phyloP scores from a whole-genome alignment of 2,888 invertebrate species.

The Anticlea derivata region DNA sequence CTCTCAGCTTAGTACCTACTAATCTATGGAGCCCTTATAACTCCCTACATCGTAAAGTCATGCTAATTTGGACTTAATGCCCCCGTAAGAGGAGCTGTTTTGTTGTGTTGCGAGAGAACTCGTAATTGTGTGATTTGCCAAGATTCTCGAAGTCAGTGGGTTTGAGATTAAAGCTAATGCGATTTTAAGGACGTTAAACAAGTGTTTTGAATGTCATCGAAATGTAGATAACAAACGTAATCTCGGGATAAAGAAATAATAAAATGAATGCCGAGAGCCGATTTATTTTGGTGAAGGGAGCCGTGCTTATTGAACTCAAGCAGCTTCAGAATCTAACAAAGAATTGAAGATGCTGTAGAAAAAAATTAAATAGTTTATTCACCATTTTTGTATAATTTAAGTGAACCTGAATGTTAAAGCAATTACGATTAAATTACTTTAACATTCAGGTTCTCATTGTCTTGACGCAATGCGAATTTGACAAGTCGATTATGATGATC shows the following conservation, averaged over 20 bases:
- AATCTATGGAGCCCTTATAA: constrained; percentile 31
- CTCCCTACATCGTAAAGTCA: constrained; percentile 10
- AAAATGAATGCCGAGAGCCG: background rate
- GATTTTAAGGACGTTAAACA: constrained; percentile 30
- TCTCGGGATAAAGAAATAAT: constrained; percentile 3
- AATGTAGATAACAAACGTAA: constrained; percentile 12
- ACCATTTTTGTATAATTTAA: too few relatives aligned
- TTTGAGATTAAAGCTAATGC: constrained; percentile 27
- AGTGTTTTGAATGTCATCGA: constrained; percentile 24
- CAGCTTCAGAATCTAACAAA: too few relatives aligned
- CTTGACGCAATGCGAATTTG: too few relatives aligned
- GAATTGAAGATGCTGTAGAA: too few relatives aligned
- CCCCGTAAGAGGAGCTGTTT: constrained; percentile 28
- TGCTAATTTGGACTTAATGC: constrained; percentile 19
- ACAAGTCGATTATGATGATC: too few relatives aligned
- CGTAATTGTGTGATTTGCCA: constrained; percentile 47
- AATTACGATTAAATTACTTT: too few relatives aligned
- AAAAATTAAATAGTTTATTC: too few relatives aligned
- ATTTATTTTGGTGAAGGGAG: constrained; percentile 5
- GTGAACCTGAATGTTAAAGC: too few relatives aligned
- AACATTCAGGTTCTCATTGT: too few relatives aligned
- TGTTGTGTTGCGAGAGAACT: constrained; percentile 38
- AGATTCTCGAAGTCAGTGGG: constrained; percentile 38
- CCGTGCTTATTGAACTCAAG: background rate
- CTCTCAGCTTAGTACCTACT: constrained; percentile 30